Conservation (phyloP, 2,888 invertebrate genomes). For the Antheraea assamensis region DNA sequence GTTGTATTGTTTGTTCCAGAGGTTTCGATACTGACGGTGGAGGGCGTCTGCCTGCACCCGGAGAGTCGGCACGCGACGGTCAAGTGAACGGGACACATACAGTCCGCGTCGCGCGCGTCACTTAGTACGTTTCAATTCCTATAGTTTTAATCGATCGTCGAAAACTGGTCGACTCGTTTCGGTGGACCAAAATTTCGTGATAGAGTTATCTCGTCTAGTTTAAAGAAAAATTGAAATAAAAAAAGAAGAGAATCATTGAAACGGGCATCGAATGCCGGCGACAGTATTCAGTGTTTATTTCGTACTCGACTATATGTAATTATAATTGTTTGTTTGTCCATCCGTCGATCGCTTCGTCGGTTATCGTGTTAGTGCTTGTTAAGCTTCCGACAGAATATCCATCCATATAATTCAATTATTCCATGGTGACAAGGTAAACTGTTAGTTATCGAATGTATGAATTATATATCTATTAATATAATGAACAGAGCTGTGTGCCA, state of each 20-base stretch:
- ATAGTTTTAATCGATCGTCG: slow-evolving; percentile 59
- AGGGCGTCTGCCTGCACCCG: slow-evolving; percentile 92
- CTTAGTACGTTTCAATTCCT: slow-evolving; percentile 69
- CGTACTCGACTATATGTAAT: slow-evolving; percentile 24
- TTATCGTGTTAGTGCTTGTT: slow-evolving; percentile 60
- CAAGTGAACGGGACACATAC: slow-evolving; percentile 60
- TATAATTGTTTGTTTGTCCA: slow-evolving; percentile 47
- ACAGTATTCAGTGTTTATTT: slow-evolving; percentile 47
- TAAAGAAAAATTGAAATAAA: slow-evolving; percentile 18
- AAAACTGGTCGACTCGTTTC: slow-evolving; percentile 57
- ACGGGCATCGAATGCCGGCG: slow-evolving; percentile 64
- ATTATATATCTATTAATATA: slow-evolving; percentile 64
- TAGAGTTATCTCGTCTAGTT: slow-evolving; percentile 54
- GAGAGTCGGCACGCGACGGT: slow-evolving; percentile 85
- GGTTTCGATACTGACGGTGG: slow-evolving; percentile 97
- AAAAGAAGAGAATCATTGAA: slow-evolving; percentile 35
- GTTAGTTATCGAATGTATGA: slow-evolving; percentile 72
- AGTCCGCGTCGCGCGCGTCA: slow-evolving; percentile 38
- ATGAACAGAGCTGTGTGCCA: slow-evolving; percentile 78
- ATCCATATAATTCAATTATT: slow-evolving; percentile 81
- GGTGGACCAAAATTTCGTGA: slow-evolving; percentile 72
- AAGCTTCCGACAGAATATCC: slow-evolving; percentile 78
- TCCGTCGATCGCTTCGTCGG: slow-evolving; percentile 56
- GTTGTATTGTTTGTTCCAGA: slow-evolving; percentile 84
- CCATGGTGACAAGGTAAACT: slow-evolving; percentile 80